phyloP scores from a whole-genome alignment of 2,888 invertebrate genomes.

The Trichogramma evanescens region DNA sequence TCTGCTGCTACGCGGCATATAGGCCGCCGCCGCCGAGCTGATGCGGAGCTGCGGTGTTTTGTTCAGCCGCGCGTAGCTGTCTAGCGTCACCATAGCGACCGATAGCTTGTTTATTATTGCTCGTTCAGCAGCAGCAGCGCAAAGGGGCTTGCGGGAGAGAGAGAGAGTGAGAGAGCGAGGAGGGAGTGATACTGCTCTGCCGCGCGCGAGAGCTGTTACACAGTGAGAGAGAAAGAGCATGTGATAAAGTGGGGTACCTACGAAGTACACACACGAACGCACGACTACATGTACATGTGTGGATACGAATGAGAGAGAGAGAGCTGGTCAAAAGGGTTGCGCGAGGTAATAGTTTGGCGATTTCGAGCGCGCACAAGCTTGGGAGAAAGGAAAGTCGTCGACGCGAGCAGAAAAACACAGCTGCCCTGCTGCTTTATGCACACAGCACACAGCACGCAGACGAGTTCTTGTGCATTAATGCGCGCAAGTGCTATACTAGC shows the following conservation, averaged over 20 bases:
- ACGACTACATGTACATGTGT: background rate
- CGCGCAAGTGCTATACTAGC: too few relatives aligned
- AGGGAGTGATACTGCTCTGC: constrained; percentile 8
- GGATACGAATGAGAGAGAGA: constrained; percentile 16
- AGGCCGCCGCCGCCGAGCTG: constrained; percentile 7
- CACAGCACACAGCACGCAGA: too few relatives aligned
- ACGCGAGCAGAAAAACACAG: constrained; percentile 20
- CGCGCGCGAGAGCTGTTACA: background rate
- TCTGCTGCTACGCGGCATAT: background rate
- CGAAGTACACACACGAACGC: background rate
- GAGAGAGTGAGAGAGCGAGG: constrained; percentile 11
- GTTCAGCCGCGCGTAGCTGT: constrained; percentile 44
- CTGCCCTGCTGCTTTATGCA: too few relatives aligned
- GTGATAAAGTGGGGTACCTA: background rate
- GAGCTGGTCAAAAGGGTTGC: constrained; percentile 15
- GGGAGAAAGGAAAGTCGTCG: constrained; percentile 10
- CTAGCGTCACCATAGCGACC: constrained; percentile 45
- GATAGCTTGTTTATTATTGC: constrained; percentile 47
- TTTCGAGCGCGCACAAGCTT: too few relatives aligned
- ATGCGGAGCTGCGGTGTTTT: constrained; percentile 32
- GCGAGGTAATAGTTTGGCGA: too few relatives aligned
- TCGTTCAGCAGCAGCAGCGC: constrained; percentile 31
- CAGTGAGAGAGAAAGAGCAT: background rate
- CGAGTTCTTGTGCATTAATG: too few relatives aligned
- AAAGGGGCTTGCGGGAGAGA: constrained; percentile 17